Percentiles rank a stretch among this genome's conserved stretches.
Evolutionary conservation across 2,113 vertebrate species (phyloP).

Genomic region (Corvus hawaiiensis): DNA sequence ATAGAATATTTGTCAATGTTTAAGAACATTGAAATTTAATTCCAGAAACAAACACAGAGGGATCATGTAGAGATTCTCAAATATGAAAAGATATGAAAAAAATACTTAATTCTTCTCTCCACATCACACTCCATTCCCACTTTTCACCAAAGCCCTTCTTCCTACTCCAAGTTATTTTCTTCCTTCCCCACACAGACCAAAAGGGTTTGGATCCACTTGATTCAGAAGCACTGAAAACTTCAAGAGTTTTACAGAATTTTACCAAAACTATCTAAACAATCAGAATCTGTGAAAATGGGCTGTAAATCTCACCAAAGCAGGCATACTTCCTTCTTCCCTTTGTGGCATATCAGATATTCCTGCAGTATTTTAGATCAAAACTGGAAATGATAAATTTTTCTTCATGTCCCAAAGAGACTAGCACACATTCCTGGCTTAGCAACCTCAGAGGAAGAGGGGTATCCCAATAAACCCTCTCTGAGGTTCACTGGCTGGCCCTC

Average conservation of each 20-base stretch:
- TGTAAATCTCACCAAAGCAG: neutral
- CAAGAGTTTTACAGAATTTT: neutral
- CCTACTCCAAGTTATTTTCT: neutral
- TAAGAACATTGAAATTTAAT: neutral
- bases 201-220: neutral
- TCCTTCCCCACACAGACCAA: neutral
- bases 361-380: neutral
- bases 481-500: neutral
- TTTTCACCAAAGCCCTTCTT: neutral
- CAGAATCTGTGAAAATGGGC: neutral
- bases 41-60: neutral
- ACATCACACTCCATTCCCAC: neutral
- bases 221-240: neutral
- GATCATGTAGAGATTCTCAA: neutral
- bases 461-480: neutral
- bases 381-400: neutral
- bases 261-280: neutral
- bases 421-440: rapidly evolving
- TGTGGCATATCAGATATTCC: neutral
- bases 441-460: neutral
- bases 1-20: neutral
- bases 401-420: neutral
- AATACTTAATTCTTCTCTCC: neutral
- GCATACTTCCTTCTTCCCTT: neutral
- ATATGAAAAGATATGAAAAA: neutral